Base-by-base conservation (phyloP, 92 coral and sea anemone species). In the Epizoanthus fatuus region DNA sequence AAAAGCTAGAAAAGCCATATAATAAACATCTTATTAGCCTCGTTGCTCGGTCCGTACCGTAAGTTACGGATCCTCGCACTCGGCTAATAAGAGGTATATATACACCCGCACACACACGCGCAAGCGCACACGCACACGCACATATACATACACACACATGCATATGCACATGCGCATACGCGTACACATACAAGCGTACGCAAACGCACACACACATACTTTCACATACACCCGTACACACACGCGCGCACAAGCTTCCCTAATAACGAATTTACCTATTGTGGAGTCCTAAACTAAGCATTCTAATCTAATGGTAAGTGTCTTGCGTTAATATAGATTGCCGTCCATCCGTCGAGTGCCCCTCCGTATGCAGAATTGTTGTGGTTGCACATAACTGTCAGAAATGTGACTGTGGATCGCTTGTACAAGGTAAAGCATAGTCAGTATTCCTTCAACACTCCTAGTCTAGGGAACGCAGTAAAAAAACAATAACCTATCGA, bases 351-450 rank as follows among this genome's bases (percentile, higher is more conserved):
- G 57, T 88, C 14, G 92, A 89, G 75, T 89, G 92, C 49, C 92
- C 92, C 49, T 77, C 92, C 55, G 70, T 84, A 59, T 89, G 92
- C 67, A 79, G 75, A 49, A 64, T 89, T 70, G 80, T 85, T 56
- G 58, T 62, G 55, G 56, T 70, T 78, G 69, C 86, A 56, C 89
- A 86, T 57, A 52, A 83, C 44, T 89, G 92, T 64, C 89, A 88
- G 15, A 80, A 79, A 73, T 89, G 92, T 40, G 89, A 89, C 57
- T 89, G 92, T 47, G 89, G 86, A 59, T 63, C 85, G 13, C 89
- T 89, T 16, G 92, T 84, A 35, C 77, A 89, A 79, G 89, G 92
- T 89, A 51, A 72, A 29, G 35, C 35, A 29, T 29, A 29, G 35
- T 29, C 35, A 29, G 35, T 29, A 29, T 29, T 29, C 35, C 35